phyloP scores from a whole-genome alignment of 2,888 invertebrate species.

The Phragmatobia fuliginosa region DNA sequence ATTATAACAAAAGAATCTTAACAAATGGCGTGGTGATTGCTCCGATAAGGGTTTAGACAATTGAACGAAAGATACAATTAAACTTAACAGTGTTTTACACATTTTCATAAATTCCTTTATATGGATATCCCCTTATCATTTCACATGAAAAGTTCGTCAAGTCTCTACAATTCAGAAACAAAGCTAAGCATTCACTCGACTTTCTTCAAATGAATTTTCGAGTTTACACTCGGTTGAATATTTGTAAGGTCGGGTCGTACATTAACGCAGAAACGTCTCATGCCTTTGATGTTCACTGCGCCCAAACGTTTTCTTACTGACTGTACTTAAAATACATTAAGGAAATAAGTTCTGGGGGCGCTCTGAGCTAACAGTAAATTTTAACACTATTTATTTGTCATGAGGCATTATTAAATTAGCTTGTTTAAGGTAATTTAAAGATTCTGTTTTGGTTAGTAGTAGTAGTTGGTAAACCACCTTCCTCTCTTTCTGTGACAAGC shows the following conservation, averaged over 20 bases:
- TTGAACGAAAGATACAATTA: background rate
- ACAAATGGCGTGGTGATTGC: background rate
- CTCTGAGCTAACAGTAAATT: conserved; percentile 17
- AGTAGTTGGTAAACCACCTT: too few species aligned
- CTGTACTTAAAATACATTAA: conserved; percentile 26
- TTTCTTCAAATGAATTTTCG: conserved; percentile 52
- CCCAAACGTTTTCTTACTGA: conserved; percentile 30
- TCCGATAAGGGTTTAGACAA: too few species aligned
- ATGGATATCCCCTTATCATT: conserved; percentile 11
- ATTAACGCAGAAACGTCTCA: conserved; percentile 47
- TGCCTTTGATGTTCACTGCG: conserved; percentile 40
- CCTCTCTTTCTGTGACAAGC: too few species aligned
- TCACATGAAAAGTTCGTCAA: conserved; percentile 32
- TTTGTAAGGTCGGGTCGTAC: conserved; percentile 46
- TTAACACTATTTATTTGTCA: conserved; percentile 6
- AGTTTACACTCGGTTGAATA: conserved; percentile 51
- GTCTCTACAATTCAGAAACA: conserved; percentile 40
- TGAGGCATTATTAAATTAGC: background rate
- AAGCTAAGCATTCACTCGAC: conserved; percentile 49
- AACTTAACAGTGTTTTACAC: background rate
- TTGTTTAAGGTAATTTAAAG: background rate
- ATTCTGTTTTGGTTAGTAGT: too few species aligned
- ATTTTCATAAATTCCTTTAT: background rate
- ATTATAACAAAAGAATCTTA: background rate
- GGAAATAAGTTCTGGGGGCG: conserved; percentile 29